These are phyloP conservation scores for Danio aesculapii DNA, from an alignment of 2,797 vertebrate species.

Conservation along the genomic window DNA sequence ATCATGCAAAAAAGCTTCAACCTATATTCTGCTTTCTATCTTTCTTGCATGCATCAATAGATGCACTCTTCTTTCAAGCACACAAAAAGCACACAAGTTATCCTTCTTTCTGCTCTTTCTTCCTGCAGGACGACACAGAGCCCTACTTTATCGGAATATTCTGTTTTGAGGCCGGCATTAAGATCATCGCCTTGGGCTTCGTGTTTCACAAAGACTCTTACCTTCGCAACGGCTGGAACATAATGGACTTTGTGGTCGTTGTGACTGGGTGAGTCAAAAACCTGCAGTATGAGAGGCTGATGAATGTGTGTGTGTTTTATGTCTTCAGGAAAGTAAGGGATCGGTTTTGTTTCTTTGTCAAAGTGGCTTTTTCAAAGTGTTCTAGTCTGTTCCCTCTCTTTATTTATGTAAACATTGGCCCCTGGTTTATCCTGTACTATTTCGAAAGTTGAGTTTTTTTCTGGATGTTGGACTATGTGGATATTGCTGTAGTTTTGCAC, in stretches of 20 bases:
- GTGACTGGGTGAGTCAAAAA: constrained; percentile 83
- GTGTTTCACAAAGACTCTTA: constrained; percentile 91
- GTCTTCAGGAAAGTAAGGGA: constrained; percentile 30
- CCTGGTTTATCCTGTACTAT: constrained; percentile 4
- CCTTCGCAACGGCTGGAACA: constrained; percentile 89
- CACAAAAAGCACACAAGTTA: constrained; percentile 62
- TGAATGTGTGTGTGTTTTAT: constrained; percentile 11
- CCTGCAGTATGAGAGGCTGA: constrained; percentile 55
- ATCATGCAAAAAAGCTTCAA: constrained; percentile 55
- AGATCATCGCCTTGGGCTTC: constrained; percentile 89
- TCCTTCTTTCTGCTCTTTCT: constrained; percentile 57
- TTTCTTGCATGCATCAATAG: constrained; percentile 69
- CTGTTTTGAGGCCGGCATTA: constrained; percentile 91
- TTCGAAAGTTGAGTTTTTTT: background rate
- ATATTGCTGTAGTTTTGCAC: background rate
- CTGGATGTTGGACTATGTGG: background rate
- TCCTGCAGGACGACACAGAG: constrained; percentile 86
- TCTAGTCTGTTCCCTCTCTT: constrained; percentile 18
- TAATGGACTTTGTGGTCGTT: constrained; percentile 93
- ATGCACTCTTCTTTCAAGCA: constrained; percentile 63
- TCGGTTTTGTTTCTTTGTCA: constrained; percentile 28
- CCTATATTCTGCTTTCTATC: constrained; percentile 51
- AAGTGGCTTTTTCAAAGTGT: constrained; percentile 16
- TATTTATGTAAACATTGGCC: constrained; percentile 37
- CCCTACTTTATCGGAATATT: constrained; percentile 92